Evolutionary conservation across 2,888 invertebrate genomes (phyloP), one percentile per base, ranked within the genome.

Genomic region (Conomelus anceps): DNA sequence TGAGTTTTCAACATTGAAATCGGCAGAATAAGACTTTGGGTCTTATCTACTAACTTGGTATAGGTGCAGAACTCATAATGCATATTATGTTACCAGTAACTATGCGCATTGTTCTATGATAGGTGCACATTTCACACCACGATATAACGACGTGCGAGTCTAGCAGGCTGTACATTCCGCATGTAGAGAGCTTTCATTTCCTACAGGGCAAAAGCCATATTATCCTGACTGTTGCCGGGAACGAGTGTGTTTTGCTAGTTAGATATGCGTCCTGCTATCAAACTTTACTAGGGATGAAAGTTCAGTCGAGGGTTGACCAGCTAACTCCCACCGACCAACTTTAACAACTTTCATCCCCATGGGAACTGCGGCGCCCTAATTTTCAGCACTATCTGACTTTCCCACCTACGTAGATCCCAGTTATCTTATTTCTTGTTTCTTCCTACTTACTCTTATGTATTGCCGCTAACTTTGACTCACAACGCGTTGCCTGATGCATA

Each of bases 211-310:
- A 63, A 63, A 63, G 63, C n/a, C 63, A n/a, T 63, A 63, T 63
- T 63, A 63, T n/a, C n/a, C 63, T 63, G 63, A 9, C 41, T 41
- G 41, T 20, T 41, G 26, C 13, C 63, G 63, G n/a, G 63, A 63
- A 63, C 63, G 63, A 63, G 63, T 63, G 63, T 63, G 63, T 63
- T 85, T 85, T 85, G 22, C 85, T 24, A 24, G 85, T 85, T 85
- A 85, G 22, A 85, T 85, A 85, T 85, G 85, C 85, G 85, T 24
- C 23, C 85, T 85, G 85, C 23, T 85, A 85, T 85, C 85, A 85
- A 85, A 85, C 23, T 85, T 85, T 24, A 85, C 24, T 23, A 17
- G 85, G 85, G 23, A 23, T 23, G 23, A 85, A 85, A 85, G 85
- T 85, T 85, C 24, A 85, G 85, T 85, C 17, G 85, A 85, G 85